Base-by-base conservation (phyloP, 2,113 vertebrate genomes). In the Pelobates fuscus region DNA sequence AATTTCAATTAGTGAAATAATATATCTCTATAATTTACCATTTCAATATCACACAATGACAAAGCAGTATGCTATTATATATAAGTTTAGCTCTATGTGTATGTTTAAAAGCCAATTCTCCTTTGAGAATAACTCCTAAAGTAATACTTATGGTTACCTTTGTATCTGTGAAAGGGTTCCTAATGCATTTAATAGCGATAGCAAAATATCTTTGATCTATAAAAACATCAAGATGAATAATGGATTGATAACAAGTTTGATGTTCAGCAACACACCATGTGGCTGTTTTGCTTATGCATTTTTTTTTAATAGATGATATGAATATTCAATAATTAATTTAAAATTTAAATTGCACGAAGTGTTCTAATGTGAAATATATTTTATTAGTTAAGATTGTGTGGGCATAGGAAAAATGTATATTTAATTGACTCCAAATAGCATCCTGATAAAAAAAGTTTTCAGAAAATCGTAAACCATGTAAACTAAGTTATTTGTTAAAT, bases 1-100 rank as follows among this genome's bases (percentile, higher is more conserved):
- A 63, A 72, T 72, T 54, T 63, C 20, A 63, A 54, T 72, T 63
- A 54, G 27, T 27, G 15, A 46, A 63, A 52, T 63, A 29, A 61
- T 60, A 52, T 49, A n/a, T 52, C 2, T 52, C 15, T 54, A 11
- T 52, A 30, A 52, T 24, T 29, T 32, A 1, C 21, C 25, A 2
- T 30, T 20, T 23, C 25, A 71, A 71, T 71, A 49, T 32, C 41
- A 71, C 10, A 62, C 10, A 4, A 46, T 8, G 8, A 32, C 25
- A 29, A 62, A 46, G 14, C 14, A 18, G 8, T 15, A 12, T 62
- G 15, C 17, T 21, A 27, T 60, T 60, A 52, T 49, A 17, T 46
- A 17, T 46, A 46, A 15, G 12, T 8, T 3, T 46, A 46, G 11
- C 11, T 46, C 44, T 8, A 6, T 17, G 12, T 8, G 17, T 46